Evolutionary conservation across 1,140 invertebrate species (phyloP), one percentile per base, ranked within the genome.

Genomic region (Melanaphis sacchari): DNA sequence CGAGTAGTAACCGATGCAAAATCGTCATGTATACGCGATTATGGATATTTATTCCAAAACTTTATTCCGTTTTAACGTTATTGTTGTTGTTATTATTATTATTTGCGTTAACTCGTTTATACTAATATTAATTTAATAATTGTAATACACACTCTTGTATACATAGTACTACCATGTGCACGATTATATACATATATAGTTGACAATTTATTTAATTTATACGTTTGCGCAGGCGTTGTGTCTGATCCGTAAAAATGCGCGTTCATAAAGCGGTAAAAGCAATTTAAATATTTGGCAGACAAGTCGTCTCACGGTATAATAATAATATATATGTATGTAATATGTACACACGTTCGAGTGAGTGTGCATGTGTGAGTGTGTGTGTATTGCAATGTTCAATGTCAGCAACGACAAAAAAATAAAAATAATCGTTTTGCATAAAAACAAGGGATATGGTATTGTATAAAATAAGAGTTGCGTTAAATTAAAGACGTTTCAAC

Each of bases 271-370:
- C 41, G 84, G 82, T n/a, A 43, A 85, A 85, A 85, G 41, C 84
- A 85, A 85, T 85, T 85, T 85, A 85, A 85, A 85, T 85, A 85
- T 85, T 85, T 85, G 84, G 84, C 84, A 85, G 40, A 85, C 84
- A n/a, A 84, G 82, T 84, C 24, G 3, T n/a, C 24, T 84, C 40
- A 24, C 81, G 21, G 38, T 82, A 82, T 82, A 81, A 81, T 81
- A 59, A 59, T 59, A 38, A 38, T 38, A 22, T 81, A 81, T 31
- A 31, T 31, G 31, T n/a, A 26, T 59, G 7, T 54, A 26, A 8
- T 54, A 54, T 8, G 52, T 59, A 66, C 24, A 49, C 46, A 36
- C 5, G 59, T 76, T n/a, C 15, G 46, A 49, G 46, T 3, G 46
- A 36, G 59, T 59, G 52, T 54, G 22, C 24, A 26, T 59, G 59